These are phyloP conservation scores for Hydropsyche tenuis DNA, from an alignment of 1,140 invertebrate genomes.

Conservation along the genomic window DNA sequence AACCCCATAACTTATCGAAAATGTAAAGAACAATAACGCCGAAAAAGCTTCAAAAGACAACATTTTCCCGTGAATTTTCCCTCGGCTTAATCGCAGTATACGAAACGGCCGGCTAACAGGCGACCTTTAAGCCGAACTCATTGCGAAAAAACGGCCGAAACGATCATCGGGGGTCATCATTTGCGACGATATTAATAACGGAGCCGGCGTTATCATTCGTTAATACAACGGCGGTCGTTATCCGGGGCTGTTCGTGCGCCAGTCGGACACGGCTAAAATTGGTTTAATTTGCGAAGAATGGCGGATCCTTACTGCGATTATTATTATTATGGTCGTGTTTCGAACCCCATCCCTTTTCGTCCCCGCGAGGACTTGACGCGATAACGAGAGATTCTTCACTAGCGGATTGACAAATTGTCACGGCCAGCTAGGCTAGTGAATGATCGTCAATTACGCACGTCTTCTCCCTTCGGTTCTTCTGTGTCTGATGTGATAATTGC, in stretches of 20 bases:
- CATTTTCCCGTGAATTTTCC: too few species aligned
- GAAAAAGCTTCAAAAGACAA: too few species aligned
- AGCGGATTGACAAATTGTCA: slow-evolving; percentile 25
- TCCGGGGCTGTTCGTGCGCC: background rate
- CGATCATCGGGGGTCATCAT: background rate
- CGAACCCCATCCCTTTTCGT: background rate
- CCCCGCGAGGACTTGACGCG: background rate
- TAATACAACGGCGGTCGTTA: slow-evolving; percentile 2
- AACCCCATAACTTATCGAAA: too few species aligned
- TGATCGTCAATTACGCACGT: slow-evolving; percentile 18
- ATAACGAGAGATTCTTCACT: slow-evolving; percentile 18
- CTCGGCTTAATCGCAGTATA: too few species aligned
- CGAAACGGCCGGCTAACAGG: too few species aligned
- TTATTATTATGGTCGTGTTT: slow-evolving; percentile 15
- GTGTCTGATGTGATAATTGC: too few species aligned
- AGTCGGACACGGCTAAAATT: slow-evolving; percentile 39
- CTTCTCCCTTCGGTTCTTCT: background rate
- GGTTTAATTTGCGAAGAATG: slow-evolving; percentile 48
- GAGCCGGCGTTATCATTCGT: background rate
- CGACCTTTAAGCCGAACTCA: too few species aligned
- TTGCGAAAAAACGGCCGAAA: too few species aligned
- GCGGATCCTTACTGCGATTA: slow-evolving; percentile 35
- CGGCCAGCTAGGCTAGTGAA: slow-evolving; percentile 16
- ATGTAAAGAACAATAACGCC: too few species aligned
- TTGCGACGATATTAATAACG: background rate